phyloP scores from a whole-genome alignment of 2,113 vertebrate species.

The Accipiter cooperii region DNA sequence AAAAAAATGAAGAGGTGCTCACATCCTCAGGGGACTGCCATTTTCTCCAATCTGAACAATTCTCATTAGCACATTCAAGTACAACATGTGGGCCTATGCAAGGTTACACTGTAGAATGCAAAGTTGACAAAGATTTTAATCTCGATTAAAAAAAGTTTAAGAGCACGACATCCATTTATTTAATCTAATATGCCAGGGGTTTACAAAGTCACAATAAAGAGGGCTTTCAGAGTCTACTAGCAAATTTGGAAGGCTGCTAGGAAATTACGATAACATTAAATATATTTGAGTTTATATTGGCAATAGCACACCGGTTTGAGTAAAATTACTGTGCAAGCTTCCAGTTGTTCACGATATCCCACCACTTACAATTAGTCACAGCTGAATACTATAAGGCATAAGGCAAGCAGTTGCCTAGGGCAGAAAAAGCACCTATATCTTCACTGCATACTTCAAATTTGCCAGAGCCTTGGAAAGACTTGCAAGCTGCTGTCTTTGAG shows the following conservation, averaged over 20 bases:
- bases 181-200: background rate
- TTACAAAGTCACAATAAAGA: background rate
- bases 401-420: background rate
- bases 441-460: background rate
- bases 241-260: background rate
- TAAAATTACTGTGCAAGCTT: background rate
- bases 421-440: background rate
- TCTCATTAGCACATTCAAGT: background rate
- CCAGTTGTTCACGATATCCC: background rate
- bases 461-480: background rate
- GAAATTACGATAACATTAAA: background rate
- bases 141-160: background rate
- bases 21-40: background rate
- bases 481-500: background rate
- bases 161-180: background rate
- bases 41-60: background rate
- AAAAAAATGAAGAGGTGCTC: background rate
- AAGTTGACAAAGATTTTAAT: conserved; percentile 15
- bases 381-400: background rate
- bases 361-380: background rate
- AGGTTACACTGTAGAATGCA: background rate
- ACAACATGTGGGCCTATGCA: background rate
- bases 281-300: background rate
- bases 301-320: background rate
- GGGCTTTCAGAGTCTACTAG: background rate